Evolutionary conservation across 2,888 invertebrate genomes (phyloP).

Genomic region (Melinaea marsaeus): DNA sequence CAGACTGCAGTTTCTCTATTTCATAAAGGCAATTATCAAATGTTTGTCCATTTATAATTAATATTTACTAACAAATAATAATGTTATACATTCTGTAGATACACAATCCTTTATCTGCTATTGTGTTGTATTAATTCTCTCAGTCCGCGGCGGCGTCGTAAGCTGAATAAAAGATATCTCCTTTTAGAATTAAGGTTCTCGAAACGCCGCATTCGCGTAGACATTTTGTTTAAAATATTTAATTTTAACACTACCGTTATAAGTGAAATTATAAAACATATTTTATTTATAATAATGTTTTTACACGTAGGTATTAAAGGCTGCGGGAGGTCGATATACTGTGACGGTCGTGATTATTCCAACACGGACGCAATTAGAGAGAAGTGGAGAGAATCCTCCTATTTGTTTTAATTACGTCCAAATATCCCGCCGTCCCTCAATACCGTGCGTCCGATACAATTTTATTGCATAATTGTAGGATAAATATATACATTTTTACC

Average conservation of each 20-base stretch:
- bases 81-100: neutral
- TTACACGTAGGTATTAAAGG: slow-evolving; percentile 9
- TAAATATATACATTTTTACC: slow-evolving; percentile 42
- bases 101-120: neutral
- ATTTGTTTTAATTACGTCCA: slow-evolving; percentile 76
- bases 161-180: slow-evolving; percentile 39
- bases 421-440: slow-evolving; percentile 57
- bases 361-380: slow-evolving; percentile 74
- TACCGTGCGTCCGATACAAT: slow-evolving; percentile 45
- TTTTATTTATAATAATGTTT: neutral
- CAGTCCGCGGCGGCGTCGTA: slow-evolving; percentile 29
- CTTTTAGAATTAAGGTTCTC: slow-evolving; percentile 35
- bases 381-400: slow-evolving; percentile 70
- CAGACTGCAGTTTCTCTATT: neutral
- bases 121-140: slow-evolving; percentile 15
- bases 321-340: slow-evolving; percentile 43
- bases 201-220: slow-evolving; percentile 30
- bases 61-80: too few relatives aligned
- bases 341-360: slow-evolving; percentile 69
- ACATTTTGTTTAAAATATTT: slow-evolving; percentile 22
- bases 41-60: too few relatives aligned
- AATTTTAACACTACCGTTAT: neutral
- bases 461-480: slow-evolving; percentile 63
- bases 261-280: neutral
- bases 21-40: neutral